Conservation (phyloP, 2,888 invertebrate genomes). For the Escarpia spicata region DNA sequence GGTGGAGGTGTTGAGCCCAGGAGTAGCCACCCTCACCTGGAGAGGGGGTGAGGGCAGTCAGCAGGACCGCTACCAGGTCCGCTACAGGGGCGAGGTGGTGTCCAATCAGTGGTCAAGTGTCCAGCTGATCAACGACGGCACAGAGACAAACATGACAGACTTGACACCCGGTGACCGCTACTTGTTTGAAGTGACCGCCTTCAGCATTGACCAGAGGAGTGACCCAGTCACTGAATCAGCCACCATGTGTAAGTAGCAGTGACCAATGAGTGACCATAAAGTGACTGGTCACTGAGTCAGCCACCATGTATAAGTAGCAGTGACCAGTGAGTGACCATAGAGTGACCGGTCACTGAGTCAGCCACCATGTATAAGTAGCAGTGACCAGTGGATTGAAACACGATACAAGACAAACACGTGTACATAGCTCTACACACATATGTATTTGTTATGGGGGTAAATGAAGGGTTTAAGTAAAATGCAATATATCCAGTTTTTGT, state of each 20-base stretch:
- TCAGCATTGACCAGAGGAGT: background rate
- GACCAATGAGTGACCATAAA: too few species aligned
- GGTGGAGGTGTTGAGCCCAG: background rate
- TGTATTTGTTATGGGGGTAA: too few species aligned
- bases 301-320: too few species aligned
- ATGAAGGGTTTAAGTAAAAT: too few species aligned
- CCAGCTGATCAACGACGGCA: background rate
- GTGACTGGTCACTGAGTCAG: too few species aligned
- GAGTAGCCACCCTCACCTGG: background rate
- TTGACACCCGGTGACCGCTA: background rate
- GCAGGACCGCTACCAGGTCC: background rate
- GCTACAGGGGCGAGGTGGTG: background rate
- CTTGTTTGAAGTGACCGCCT: slow-evolving; percentile 2
- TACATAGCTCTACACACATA: too few species aligned
- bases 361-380: too few species aligned
- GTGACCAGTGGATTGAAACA: too few species aligned
- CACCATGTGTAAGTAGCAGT: background rate
- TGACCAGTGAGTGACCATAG: too few species aligned
- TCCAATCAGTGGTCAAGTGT: slow-evolving; percentile 3
- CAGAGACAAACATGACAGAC: background rate
- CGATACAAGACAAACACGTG: too few species aligned
- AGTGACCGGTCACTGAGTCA: too few species aligned
- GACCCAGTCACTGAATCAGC: background rate
- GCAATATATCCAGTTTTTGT: too few species aligned
- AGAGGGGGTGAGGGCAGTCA: background rate